Percentiles rank a stretch among this genome's conserved stretches.
Conservation (phyloP, 2,113 vertebrate species). For the Ameiurus melas region DNA sequence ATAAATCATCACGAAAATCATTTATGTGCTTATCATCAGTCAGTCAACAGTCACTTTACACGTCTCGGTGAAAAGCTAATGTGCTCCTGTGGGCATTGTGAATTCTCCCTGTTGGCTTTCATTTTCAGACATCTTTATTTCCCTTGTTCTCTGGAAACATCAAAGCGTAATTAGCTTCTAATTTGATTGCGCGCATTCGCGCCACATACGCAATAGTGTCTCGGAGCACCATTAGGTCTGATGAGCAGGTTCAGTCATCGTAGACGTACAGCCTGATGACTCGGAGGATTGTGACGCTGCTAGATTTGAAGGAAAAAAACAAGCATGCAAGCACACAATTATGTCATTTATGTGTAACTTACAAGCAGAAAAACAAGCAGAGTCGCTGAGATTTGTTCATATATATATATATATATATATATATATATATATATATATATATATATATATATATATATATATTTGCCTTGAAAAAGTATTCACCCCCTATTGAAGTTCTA, state of each 20-base stretch:
- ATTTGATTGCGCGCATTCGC: slow-evolving; percentile 52
- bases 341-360: neutral
- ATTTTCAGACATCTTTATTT: slow-evolving; percentile 20
- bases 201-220: neutral
- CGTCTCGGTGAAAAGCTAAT: slow-evolving; percentile 38
- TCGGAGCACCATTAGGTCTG: slow-evolving; percentile 23
- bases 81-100: slow-evolving; percentile 24
- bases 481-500: no score
- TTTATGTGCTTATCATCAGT: slow-evolving; percentile 69
- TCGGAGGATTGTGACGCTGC: neutral
- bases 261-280: neutral
- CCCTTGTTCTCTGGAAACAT: slow-evolving; percentile 46
- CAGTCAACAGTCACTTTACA: slow-evolving; percentile 49
- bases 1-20: slow-evolving; percentile 73
- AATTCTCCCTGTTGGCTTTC: slow-evolving; percentile 12
- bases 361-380: neutral
- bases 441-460: no score
- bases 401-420: no score
- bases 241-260: neutral
- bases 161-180: slow-evolving; percentile 51
- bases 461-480: no score
- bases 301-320: neutral
- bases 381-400: neutral
- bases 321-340: neutral
- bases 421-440: no score